These are phyloP conservation scores for Sula dactylatra DNA, from an alignment of 2,113 vertebrate genomes.

Conservation along the genomic window DNA sequence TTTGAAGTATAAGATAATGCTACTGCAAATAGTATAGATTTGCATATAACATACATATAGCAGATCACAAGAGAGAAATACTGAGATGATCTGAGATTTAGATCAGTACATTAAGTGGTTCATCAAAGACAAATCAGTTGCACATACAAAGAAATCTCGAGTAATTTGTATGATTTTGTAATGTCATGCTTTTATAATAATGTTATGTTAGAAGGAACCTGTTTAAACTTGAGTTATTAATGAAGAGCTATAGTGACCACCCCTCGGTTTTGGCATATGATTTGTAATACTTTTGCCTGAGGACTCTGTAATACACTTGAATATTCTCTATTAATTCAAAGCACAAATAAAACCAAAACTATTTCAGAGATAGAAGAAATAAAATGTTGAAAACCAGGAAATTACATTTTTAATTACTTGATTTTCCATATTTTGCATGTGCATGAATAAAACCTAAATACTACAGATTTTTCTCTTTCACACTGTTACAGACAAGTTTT, in stretches of 20 bases:
- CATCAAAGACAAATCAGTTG: not conserved
- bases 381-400: slow-evolving; percentile 24
- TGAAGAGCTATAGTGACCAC: not conserved
- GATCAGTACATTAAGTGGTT: not conserved
- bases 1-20: not conserved
- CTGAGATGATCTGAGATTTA: not conserved
- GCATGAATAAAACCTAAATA: not conserved
- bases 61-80: not conserved
- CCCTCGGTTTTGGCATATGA: not conserved
- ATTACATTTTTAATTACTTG: not conserved
- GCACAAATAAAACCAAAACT: not conserved
- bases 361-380: slow-evolving; percentile 21
- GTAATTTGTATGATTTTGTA: not conserved
- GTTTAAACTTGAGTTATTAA: slow-evolving; percentile 32
- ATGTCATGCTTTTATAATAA: slow-evolving; percentile 31
- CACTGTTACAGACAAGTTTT: not conserved
- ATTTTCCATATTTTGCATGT: not conserved
- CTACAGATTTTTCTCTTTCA: not conserved
- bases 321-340: not conserved
- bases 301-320: slow-evolving; percentile 17
- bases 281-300: not conserved
- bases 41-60: not conserved
- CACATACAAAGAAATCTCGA: not conserved
- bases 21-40: not conserved
- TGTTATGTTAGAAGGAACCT: not conserved